phyloP scores from a whole-genome alignment of 2,888 invertebrate genomes.

The Rhabditoides inermis region DNA sequence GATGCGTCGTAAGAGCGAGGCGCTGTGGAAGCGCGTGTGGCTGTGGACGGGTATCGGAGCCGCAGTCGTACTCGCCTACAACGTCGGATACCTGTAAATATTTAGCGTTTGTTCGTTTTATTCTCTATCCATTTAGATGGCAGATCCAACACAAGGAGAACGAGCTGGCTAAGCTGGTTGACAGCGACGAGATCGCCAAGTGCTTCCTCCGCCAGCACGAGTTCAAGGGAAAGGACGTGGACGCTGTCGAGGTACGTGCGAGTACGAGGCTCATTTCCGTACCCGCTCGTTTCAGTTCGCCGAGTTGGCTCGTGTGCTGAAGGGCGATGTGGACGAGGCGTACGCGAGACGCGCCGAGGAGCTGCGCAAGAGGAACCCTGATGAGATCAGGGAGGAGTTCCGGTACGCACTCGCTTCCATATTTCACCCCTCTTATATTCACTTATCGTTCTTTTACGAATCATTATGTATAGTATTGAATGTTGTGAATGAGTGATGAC shows the following conservation, averaged over 20 bases:
- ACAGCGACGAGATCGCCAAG: constrained; percentile 43
- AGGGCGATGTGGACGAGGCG: constrained; percentile 39
- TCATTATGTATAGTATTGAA: too few species aligned
- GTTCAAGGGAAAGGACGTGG: constrained; percentile 18
- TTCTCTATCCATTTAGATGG: constrained; percentile 12
- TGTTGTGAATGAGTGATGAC: too few species aligned
- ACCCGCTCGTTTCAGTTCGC: constrained; percentile 11
- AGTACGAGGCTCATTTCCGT: background rate
- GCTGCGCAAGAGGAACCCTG: constrained; percentile 13
- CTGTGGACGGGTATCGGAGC: constrained; percentile 31
- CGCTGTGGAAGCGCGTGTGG: constrained; percentile 26
- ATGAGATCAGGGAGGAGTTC: constrained; percentile 36
- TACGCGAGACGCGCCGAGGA: constrained; percentile 18
- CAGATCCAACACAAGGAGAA: constrained; percentile 24
- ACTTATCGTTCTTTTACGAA: too few species aligned
- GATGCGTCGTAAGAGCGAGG: constrained; percentile 7
- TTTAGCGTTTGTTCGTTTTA: background rate
- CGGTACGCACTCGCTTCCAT: constrained; percentile 19
- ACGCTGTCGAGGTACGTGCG: constrained; percentile 21
- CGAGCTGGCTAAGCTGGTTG: constrained; percentile 28
- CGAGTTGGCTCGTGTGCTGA: constrained; percentile 28
- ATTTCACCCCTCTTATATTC: too few species aligned
- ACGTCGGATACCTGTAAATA: constrained; percentile 38
- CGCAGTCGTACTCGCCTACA: constrained; percentile 29
- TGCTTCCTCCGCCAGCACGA: constrained; percentile 42